Base-by-base conservation (phyloP, 2,888 invertebrate genomes). In the Acanthoscelides obtectus region DNA sequence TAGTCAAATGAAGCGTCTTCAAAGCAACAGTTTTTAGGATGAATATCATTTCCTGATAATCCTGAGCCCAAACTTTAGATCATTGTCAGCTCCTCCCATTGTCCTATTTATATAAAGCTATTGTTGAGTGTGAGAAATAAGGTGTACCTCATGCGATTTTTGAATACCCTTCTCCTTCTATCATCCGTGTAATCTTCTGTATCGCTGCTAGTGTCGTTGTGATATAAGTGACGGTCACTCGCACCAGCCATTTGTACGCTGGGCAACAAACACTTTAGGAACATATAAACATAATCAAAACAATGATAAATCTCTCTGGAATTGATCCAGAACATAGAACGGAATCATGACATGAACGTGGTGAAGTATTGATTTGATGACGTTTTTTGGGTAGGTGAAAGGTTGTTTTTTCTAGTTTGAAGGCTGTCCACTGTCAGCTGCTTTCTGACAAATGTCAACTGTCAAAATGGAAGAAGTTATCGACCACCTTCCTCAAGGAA, bases 181-280 rank as follows among this genome's bases (percentile, higher is more conserved):
- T 91, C 91, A 83, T 94, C 94, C 73, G 91, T 90, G 81, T 93
- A 94, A 83, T 95, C 95, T 85, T 94, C 95, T 22, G 94, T 94
- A 83, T 94, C 95, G 81, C 94, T 95, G 83, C 94, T 95, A 82
- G 93, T 94, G 81, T 93, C 92, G 74, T 85, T 84, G 70, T 82
- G 83, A 77, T 84, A 85, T 69, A 79, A 79, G 75, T 84, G 84
- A 70, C 85, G 83, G 77, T 85, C 84, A 77, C 78, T 82, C 45
- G 84, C 77, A 70, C 84, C 83, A 76, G 85, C 84, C 86, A 86
- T 86, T 81, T 83, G 81, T 69, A 82, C 81, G 70, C 73, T 77
- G 66, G 85, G 83, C 74, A 63, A 64, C 64, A 85, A 79, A 80
- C 85, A 85, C 81, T 83, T 83, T 71, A 84, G 75, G 75, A 85